A percentile compares a stretch with the other conserved stretches of the same genome.
Conservation (phyloP, 2,113 vertebrate genomes). For the Labrus mixtus region DNA sequence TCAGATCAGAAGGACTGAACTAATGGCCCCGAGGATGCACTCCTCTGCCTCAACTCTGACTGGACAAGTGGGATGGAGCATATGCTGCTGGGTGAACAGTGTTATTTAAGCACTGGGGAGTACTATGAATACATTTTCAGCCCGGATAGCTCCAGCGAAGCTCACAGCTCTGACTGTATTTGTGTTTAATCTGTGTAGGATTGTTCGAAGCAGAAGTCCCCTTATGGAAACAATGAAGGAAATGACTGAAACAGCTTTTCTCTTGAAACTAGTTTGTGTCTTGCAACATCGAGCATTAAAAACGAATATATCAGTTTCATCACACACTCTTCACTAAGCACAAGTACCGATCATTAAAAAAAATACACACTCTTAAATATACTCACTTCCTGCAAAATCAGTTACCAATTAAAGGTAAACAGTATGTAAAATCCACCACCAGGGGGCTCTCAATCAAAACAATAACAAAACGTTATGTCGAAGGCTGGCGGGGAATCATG, state of each 20-base stretch:
- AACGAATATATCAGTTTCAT: no score
- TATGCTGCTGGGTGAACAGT: constrained; percentile 13
- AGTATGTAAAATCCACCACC: no score
- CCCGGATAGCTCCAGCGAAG: constrained; percentile 9
- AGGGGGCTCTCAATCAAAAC: no score
- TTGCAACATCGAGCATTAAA: background rate
- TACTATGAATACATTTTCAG: constrained; percentile 27
- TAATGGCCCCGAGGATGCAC: constrained; percentile 32
- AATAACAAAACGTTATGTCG: no score
- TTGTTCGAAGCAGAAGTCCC: background rate
- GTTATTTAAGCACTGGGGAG: constrained; percentile 4
- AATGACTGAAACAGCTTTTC: background rate
- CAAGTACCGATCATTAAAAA: no score
- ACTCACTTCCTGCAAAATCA: no score
- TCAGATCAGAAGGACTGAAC: constrained; percentile 50
- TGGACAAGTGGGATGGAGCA: constrained; percentile 16
- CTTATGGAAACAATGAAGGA: background rate
- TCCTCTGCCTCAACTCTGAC: background rate
- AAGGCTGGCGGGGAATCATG: no score
- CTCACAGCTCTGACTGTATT: background rate
- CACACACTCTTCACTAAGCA: no score
- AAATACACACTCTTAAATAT: no score
- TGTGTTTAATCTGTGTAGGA: background rate
- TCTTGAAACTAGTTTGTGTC: background rate
- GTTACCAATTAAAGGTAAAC: no score